Evolutionary conservation across 2,113 vertebrate species (phyloP).

Genomic region (Tiliqua scincoides): DNA sequence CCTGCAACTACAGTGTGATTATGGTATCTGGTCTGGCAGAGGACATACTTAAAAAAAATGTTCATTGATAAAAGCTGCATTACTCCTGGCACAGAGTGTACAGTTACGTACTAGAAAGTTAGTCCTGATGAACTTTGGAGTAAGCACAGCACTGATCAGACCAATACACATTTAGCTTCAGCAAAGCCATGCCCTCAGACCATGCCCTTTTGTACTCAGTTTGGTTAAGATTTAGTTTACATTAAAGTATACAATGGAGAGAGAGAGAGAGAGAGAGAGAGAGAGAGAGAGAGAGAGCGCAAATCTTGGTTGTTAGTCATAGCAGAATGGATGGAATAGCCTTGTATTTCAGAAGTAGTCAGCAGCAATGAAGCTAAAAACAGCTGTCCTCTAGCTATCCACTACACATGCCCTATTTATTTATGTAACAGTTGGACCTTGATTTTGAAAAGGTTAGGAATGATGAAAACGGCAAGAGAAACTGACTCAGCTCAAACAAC

Average conservation of each 20-base stretch:
- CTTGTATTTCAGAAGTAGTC: not conserved
- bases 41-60: not conserved
- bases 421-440: not conserved
- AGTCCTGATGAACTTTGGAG: not conserved
- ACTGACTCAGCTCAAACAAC: too few species aligned
- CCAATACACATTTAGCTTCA: too few species aligned
- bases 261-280: too few species aligned
- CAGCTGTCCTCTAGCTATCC: not conserved
- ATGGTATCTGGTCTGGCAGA: not conserved
- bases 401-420: not conserved
- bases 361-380: not conserved
- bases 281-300: too few species aligned
- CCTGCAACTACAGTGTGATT: not conserved
- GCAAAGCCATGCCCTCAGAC: too few species aligned
- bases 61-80: not conserved
- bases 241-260: too few species aligned
- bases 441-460: too few species aligned
- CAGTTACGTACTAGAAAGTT: not conserved
- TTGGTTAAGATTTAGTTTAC: too few species aligned
- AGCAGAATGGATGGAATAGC: not conserved
- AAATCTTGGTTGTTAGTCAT: not conserved
- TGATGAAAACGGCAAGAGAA: too few species aligned
- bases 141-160: not conserved
- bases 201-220: too few species aligned
- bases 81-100: too few species aligned